Base-by-base conservation (phyloP, 92 coral and sea anemone genomes). In the Palythoa grandis region DNA sequence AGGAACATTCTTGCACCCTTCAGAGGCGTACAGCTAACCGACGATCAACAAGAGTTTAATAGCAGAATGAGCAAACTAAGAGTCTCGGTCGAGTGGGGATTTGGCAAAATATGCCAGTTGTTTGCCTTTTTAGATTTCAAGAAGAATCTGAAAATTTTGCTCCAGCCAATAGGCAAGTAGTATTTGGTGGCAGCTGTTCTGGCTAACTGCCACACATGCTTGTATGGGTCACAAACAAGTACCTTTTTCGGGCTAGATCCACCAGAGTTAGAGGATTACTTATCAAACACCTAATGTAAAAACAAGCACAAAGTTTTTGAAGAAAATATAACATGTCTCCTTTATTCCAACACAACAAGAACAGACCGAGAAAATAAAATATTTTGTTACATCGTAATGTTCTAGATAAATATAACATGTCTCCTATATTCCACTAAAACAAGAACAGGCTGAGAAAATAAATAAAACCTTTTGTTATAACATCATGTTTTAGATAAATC, bases 101-200 rank as follows among this genome's bases (percentile, higher is more conserved):
- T 93, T 88, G 93, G 95, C 11, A 92, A 92, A 65, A 90, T 92
- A 19, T 84, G 65, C 19, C 90, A 90, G 71, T 4, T 83, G 16
- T 87, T 90, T 86, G 95, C 95, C 1, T 92, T 47, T 86, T 85
- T 92, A 22, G 92, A 92, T 84, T 92, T 90, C 65, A 89, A 92
- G 63, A 92, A 87, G 76, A 92, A 90, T 52, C 80, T 87, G 47
- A 93, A 88, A 74, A 80, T 92, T 52, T 83, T 92, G 11, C 93
- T 92, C 38, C 95, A 92, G 77, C 92, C 95, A 16, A 75, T 92
- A 0, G 95, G 93, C 37, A 92, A 90, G 71, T 92, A 92, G 69
- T 92, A 85, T 65, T 72, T 90, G 52, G 93, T 90, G 65, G 91
- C 89, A 78, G 15, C 86, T 63, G 25, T 63, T 19, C 50, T 20